phyloP scores from a whole-genome alignment of 2,113 vertebrate genomes.

The Aramus guarauna region DNA sequence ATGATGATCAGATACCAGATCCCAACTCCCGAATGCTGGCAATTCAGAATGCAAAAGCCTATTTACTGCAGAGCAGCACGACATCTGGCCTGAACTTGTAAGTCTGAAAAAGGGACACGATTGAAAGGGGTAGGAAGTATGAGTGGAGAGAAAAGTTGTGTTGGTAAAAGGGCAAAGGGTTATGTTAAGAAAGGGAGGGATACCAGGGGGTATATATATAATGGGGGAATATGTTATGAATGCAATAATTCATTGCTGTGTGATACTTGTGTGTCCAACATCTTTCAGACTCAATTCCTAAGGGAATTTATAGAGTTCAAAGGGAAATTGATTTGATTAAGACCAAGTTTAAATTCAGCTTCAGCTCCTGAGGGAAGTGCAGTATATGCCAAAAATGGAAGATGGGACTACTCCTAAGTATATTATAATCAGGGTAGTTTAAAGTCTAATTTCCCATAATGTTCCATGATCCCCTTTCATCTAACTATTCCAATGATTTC shows the following conservation, averaged over 20 bases:
- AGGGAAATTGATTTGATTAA: background rate
- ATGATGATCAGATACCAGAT: background rate
- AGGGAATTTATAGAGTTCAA: background rate
- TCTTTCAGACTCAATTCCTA: background rate
- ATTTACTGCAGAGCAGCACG: conserved; percentile 73
- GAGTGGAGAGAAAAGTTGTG: background rate
- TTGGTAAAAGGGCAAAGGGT: background rate
- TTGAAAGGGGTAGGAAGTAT: background rate
- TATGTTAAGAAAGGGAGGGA: background rate
- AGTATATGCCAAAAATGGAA: background rate
- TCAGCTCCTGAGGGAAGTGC: background rate
- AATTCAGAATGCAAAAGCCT: conserved; percentile 79
- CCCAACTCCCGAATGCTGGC: conserved; percentile 21
- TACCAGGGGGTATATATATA: background rate
- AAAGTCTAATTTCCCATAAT: background rate
- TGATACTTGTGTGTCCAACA: background rate
- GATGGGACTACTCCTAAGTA: background rate
- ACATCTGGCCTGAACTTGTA: conserved; percentile 83
- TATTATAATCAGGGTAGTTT: background rate
- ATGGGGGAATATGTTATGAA: background rate
- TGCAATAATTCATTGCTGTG: background rate
- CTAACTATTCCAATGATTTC: background rate
- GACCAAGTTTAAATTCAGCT: background rate
- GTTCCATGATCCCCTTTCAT: background rate
- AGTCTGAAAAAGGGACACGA: conserved; percentile 50